Base-by-base conservation (phyloP, 2,113 vertebrate species). In the Bubo blakistoni region DNA sequence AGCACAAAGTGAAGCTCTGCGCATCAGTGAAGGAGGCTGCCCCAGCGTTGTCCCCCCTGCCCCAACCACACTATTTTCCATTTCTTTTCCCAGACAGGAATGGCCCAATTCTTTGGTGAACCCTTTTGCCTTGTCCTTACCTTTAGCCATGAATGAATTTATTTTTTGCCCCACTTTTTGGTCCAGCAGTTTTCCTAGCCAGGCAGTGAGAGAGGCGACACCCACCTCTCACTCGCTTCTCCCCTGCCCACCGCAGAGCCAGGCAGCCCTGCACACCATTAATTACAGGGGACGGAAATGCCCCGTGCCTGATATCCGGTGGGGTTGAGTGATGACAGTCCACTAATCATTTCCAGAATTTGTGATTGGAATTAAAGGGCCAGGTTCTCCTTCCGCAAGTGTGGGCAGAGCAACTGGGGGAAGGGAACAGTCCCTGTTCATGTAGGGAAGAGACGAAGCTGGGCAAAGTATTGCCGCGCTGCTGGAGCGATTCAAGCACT, bases 311-410 rank as follows among this genome's bases (percentile, higher is more conserved):
- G 25, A 77, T 88, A 87, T 94, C 96, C 84, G n/a, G 58, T 82
- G 44, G 36, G 58, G 46, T 81, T 94, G 77, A 91, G 93, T 88
- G 87, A 86, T 97, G 95, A 97, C 86, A 95, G 96, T 73, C 61
- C 36, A 5, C 86, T 89, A 97, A 94, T 81, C 69, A 92, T 88
- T 96, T 85, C 94, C 95, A 97, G 95, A 91, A 95, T 87, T 94
- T 95, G 92, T 70, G 83, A 95, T 14, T 71, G 69, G 65, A 92
- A 38, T 91, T 91, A 94, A 92, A 94, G 49, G 25, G n/a, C 40
- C 7, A 2, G 30, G 30, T 79, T 89, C 47, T 86, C 94, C 74
- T 91, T 92, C 2, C 0, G 86, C 36, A 18, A 93, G 54, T 54
- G 74, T 44, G 34, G 36, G 54, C 54, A 94, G 51, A n/a, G 80